Base-by-base conservation (phyloP, 2,888 invertebrate species). In the Ochropleura leucogaster region DNA sequence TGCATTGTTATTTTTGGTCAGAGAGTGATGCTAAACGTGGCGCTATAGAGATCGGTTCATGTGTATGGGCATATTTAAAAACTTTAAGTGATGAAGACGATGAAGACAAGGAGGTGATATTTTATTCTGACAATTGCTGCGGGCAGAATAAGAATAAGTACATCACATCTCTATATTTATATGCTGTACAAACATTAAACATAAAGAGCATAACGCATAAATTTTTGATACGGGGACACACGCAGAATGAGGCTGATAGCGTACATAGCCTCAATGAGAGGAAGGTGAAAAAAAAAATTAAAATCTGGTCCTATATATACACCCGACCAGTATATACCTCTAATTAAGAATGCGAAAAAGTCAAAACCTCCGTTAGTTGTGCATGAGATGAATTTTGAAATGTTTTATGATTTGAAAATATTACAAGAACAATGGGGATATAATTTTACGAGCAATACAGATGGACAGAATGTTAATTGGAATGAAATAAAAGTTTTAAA, bases 231-330 rank as follows among this genome's bases (percentile, higher is more conserved):
- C 59, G 59, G 40, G 59, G 8, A 18, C 30, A 59, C 8, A 62
- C 42, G n/a, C 60, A 62, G 12, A 62, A 62, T 42, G 42, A 79
- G 77, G 91, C 86, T 40, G 90, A 91, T 73, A 90, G 85, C 79
- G 86, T 89, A 14, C 89, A 92, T 70, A 89, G 89, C 68, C 83
- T 90, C 42, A 91, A 88, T 68, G 90, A 91, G 76, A 89, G 83
- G 70, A 86, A 90, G 82, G 79, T 90, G 46, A 89, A 87, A 74
- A 86, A 85, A n/a, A 72, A 85, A 88, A 66, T 70, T 90, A 65
- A 89, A 79, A 60, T 40, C 74, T 62, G 78, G 69, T 55, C 74
- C 88, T 47, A 88, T 89, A 68, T 89, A 90, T 69, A 79, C 68
- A 44, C 88, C 90, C 55, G 70, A 79, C 46, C 68, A 66, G 30